Evolutionary conservation across 2,888 invertebrate species (phyloP).

Genomic region (Yponomeuta evonymella): DNA sequence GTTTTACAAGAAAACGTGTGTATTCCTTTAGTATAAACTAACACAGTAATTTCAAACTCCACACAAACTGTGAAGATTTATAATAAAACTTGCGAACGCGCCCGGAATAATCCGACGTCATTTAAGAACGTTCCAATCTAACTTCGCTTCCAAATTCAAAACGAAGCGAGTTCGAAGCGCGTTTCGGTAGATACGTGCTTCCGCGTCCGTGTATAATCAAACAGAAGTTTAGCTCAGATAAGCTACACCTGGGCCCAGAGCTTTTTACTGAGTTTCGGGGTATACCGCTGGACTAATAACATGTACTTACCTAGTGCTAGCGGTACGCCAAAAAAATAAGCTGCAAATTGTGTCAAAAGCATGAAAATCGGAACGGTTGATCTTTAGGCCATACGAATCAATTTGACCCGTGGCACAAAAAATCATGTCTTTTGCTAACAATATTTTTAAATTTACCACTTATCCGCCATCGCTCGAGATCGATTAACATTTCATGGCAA

Average conservation of each 20-base stretch:
- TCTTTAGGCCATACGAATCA: not conserved
- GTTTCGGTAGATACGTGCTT: not conserved
- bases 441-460: too few relatives aligned
- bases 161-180: constrained; percentile 23
- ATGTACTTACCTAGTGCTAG: too few relatives aligned
- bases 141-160: constrained; percentile 44
- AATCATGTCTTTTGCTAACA: too few relatives aligned
- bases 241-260: too few relatives aligned
- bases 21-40: not conserved
- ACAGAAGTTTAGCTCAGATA: not conserved
- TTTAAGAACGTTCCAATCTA: constrained; percentile 48
- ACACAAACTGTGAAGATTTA: not conserved
- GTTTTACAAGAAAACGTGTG: not conserved
- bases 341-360: too few relatives aligned
- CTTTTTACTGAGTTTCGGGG: too few relatives aligned
- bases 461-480: too few relatives aligned
- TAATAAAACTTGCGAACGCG: constrained; percentile 18
- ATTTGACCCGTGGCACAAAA: not conserved
- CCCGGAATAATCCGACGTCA: constrained; percentile 29
- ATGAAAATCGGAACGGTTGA: too few relatives aligned
- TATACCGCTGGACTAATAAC: too few relatives aligned
- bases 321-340: too few relatives aligned
- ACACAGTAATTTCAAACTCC: not conserved
- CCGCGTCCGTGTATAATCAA: not conserved
- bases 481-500: too few relatives aligned